phyloP scores from a whole-genome alignment of 1,140 invertebrate species.

The Intoshia linei region DNA sequence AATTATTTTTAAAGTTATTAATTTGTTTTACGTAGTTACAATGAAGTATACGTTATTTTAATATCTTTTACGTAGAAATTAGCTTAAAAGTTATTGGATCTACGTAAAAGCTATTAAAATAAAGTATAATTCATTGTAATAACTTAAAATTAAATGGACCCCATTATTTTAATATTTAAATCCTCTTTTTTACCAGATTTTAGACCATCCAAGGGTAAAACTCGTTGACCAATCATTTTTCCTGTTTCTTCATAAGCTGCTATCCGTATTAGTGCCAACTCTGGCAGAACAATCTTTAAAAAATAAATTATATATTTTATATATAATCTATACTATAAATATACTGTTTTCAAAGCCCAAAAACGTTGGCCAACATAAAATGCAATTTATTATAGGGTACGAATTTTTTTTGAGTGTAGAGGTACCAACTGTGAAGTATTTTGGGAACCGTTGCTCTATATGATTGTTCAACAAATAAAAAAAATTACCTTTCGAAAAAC shows the following conservation, averaged over 20 bases:
- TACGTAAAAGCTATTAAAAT: neutral
- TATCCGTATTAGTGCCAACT: constrained; percentile 74
- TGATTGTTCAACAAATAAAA: neutral
- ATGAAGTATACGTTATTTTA: neutral
- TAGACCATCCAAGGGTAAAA: constrained; percentile 74
- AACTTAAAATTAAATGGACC: too few species aligned
- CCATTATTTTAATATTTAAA: neutral
- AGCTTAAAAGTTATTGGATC: neutral
- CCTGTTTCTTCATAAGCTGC: constrained; percentile 94
- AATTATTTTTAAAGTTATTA: neutral
- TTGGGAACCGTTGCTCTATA: too few species aligned
- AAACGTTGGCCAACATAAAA: neutral
- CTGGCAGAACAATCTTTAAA: constrained; percentile 57
- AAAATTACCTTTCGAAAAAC: constrained; percentile 55
- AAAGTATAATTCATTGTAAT: neutral
- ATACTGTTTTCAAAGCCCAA: neutral
- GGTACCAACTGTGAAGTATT: too few species aligned
- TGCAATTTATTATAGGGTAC: too few species aligned
- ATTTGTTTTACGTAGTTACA: neutral
- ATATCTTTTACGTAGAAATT: neutral
- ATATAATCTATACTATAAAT: too few species aligned
- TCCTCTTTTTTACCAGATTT: constrained; percentile 37
- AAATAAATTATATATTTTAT: neutral
- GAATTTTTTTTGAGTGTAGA: too few species aligned
- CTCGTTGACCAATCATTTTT: constrained; percentile 73